Evolutionary conservation across 2,888 invertebrate genomes (phyloP), one percentile per base, ranked within the genome.

Genomic region (Aleiodes testaceus): DNA sequence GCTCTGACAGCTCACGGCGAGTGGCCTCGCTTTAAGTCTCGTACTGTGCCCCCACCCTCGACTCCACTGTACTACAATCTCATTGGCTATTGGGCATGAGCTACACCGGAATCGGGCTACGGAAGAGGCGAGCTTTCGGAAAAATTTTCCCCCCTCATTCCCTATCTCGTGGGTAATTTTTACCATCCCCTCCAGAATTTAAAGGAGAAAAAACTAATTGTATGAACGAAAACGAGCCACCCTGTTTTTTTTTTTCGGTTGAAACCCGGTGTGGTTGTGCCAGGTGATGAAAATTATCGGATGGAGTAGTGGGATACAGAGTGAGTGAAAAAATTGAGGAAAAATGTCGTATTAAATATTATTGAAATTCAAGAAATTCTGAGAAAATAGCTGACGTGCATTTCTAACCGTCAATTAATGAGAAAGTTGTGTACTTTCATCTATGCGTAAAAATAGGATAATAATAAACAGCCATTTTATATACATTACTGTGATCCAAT

Each of bases 1-100:
- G 87, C 87, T 87, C 87, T 87, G 87, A 87, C 87, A 87, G 86
- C 85, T 87, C 81, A 83, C 84, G 83, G 86, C 86, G 86, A 86
- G 86, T 86, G 85, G 86, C 86, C 86, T 86, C 87, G 85, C 87
- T 87, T 72, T 87, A 87, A 87, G 87, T 86, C 87, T 85, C 78
- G 53, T 14, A 16, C 79, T 78, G 81, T 80, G 81, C 82, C 85
- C 86, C 86, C 86, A 84, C 86, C 81, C 16, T 14, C 79, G 77
- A 73, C 30, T 75, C 74, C 75, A 74, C 76, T 74, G 76, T 74
- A 72, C 76, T 81, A 73, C 78, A 78, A 78, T 79, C 79, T 42
- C 80, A 86, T 86, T 86, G 86, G 86, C 47, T 44, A 47, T 47
- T 45, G 50, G 30, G 59, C 50, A 66, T 68, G 72, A 76, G 78